Percentiles rank a stretch among this genome's conserved stretches.
Conservation (phyloP, 2,113 vertebrate species). For the Pitta sordida region DNA sequence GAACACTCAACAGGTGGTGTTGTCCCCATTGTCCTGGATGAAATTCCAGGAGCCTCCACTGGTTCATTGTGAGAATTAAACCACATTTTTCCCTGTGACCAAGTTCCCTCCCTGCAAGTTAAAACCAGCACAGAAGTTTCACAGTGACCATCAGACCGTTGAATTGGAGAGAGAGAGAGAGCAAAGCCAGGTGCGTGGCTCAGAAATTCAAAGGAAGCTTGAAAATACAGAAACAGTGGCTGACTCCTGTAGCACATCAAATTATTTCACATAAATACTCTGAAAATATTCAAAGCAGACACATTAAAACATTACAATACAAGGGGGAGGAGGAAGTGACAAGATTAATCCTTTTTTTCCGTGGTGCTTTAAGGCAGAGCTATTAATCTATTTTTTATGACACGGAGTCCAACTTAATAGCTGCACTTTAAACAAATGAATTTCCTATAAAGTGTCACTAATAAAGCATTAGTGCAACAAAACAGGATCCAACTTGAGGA, state of each 20-base stretch:
- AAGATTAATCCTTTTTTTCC: background rate
- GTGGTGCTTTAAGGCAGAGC: background rate
- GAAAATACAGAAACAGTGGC: background rate
- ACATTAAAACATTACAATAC: background rate
- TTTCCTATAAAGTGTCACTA: background rate
- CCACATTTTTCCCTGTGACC: rapidly evolving
- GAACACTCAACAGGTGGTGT: rapidly evolving
- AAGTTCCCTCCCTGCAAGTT: background rate
- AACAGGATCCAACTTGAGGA: background rate
- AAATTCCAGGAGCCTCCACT: background rate
- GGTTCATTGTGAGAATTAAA: background rate
- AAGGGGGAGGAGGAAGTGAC: background rate
- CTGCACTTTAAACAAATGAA: background rate
- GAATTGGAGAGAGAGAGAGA: background rate
- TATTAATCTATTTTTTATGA: background rate
- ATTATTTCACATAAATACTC: background rate
- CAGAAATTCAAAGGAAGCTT: background rate
- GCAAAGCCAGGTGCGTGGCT: background rate
- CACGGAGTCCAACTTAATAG: background rate
- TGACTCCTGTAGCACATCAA: background rate
- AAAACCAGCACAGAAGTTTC: background rate
- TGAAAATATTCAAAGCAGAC: background rate
- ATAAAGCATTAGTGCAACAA: background rate
- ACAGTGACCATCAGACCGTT: background rate
- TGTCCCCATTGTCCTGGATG: no score